Evolutionary conservation across 2,113 vertebrate species (phyloP).

Genomic region (Oryzias curvinotus): DNA sequence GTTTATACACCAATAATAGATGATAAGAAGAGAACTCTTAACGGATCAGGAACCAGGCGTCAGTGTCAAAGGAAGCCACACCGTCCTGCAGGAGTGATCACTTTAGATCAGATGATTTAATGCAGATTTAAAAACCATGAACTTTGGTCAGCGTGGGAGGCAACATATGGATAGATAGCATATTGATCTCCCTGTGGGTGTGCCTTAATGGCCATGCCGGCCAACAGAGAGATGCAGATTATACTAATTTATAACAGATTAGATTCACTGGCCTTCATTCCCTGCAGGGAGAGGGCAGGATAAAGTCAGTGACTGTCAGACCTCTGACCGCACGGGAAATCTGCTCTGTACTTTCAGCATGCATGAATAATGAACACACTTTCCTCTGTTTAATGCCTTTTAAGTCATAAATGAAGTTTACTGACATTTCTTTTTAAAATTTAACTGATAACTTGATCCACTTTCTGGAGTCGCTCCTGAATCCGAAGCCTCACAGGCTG

Average conservation of each 20-base stretch:
- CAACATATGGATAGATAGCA: too few species aligned
- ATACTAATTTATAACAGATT: constrained; percentile 54
- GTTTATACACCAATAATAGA: too few species aligned
- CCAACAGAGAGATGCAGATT: constrained; percentile 47
- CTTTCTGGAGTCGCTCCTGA: neutral
- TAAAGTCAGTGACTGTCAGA: constrained; percentile 46
- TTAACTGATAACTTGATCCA: neutral
- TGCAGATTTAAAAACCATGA: too few species aligned
- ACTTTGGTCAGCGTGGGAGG: too few species aligned
- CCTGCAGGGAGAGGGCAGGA: constrained; percentile 36
- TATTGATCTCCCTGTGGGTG: too few species aligned
- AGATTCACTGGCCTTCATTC: constrained; percentile 45
- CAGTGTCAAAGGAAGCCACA: too few species aligned
- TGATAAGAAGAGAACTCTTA: too few species aligned
- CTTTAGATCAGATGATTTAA: too few species aligned
- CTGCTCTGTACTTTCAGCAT: constrained; percentile 39
- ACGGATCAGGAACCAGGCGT: too few species aligned
- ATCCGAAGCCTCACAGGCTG: neutral
- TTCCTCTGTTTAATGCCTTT: constrained; percentile 2
- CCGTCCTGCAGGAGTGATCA: too few species aligned
- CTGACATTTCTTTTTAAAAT: neutral
- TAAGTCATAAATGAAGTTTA: neutral
- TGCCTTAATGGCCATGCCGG: constrained; percentile 38
- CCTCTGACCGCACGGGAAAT: constrained; percentile 37
- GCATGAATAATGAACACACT: constrained; percentile 34